Evolutionary conservation across 2,888 invertebrate species (phyloP).

Genomic region (Azorinus chamasolen): DNA sequence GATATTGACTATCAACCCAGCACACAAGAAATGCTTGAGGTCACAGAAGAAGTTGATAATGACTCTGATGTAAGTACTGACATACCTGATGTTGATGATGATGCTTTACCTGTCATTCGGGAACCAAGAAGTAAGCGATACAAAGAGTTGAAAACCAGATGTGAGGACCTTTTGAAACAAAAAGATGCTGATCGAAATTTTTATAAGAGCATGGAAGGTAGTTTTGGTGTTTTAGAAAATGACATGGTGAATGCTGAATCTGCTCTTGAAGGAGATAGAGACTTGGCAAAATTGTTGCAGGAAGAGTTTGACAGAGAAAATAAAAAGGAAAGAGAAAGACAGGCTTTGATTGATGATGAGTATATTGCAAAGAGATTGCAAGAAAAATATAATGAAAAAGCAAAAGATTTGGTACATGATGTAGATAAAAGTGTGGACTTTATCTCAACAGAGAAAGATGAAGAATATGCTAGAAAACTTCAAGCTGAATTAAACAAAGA

Average conservation of each 20-base stretch:
- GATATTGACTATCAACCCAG: constrained; percentile 46
- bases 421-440: not conserved
- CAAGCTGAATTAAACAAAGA: constrained; percentile 10
- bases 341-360: constrained; percentile 34
- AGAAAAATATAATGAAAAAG: constrained; percentile 30
- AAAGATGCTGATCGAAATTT: not conserved
- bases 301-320: constrained; percentile 33
- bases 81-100: constrained; percentile 11
- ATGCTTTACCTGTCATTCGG: constrained; percentile 29
- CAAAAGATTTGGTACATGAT: not conserved
- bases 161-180: constrained; percentile 4
- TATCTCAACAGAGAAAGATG: constrained; percentile 1
- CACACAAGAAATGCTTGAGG: constrained; percentile 26
- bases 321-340: not conserved
- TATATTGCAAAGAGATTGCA: constrained; percentile 48
- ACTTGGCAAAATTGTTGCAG: constrained; percentile 34
- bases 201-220: constrained; percentile 13
- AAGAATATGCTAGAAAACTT: constrained; percentile 20
- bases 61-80: constrained; percentile 8
- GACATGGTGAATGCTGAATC: not conserved
- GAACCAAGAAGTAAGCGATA: constrained; percentile 28
- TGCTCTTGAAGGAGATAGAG: constrained; percentile 21
- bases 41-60: constrained; percentile 10
- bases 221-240: too few relatives aligned
- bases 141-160: constrained; percentile 26